Evolutionary conservation across 2,113 vertebrate genomes (phyloP).

Genomic region (Taurulus bubalis): DNA sequence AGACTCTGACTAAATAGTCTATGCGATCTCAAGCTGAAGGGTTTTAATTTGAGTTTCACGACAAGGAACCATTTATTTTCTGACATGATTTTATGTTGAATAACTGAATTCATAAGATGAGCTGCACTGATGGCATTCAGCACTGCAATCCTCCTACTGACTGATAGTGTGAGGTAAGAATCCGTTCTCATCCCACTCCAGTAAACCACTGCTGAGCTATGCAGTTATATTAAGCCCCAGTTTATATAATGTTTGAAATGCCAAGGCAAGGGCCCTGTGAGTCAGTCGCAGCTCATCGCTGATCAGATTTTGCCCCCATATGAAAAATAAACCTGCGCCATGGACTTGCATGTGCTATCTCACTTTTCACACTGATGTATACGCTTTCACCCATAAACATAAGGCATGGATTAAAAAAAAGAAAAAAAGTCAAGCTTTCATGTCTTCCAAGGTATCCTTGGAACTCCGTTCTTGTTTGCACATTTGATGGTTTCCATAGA

Average conservation of each 20-base stretch:
- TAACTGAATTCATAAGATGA: constrained; percentile 30
- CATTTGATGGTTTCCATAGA: constrained; percentile 50
- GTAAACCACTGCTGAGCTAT: constrained; percentile 56
- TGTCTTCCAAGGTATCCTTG: constrained; percentile 24
- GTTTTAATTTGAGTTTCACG: constrained; percentile 17
- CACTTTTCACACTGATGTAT: neutral
- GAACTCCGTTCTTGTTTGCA: constrained; percentile 9
- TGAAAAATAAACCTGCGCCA: constrained; percentile 14
- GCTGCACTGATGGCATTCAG: constrained; percentile 26
- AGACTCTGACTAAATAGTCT: neutral
- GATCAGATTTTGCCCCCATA: constrained; percentile 44
- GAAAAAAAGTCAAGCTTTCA: neutral
- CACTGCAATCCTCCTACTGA: constrained; percentile 59
- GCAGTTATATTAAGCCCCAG: constrained; percentile 74
- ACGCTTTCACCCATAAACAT: neutral
- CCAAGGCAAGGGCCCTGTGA: constrained; percentile 62
- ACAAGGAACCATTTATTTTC: neutral
- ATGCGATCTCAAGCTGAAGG: neutral
- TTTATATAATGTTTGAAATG: constrained; percentile 80
- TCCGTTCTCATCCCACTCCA: constrained; percentile 68
- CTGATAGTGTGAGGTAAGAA: constrained; percentile 50
- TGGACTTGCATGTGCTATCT: constrained; percentile 2
- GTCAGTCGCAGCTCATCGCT: constrained; percentile 63
- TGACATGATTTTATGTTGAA: neutral
- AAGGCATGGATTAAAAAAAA: neutral